These are phyloP conservation scores for Scatophagus argus DNA, from an alignment of 2,113 vertebrate species.

Conservation along the genomic window DNA sequence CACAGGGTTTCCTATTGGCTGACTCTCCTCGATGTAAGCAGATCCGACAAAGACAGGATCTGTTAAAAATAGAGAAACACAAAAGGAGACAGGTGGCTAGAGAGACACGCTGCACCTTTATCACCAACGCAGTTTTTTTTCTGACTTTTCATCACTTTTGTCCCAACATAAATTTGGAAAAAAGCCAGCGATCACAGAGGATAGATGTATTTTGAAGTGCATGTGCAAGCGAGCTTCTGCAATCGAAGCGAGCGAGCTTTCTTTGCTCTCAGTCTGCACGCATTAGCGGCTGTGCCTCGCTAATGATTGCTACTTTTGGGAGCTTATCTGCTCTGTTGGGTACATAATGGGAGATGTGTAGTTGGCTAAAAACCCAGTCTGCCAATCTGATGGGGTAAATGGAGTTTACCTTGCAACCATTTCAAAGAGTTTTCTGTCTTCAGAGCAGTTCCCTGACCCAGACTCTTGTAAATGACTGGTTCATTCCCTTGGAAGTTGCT, in stretches of 20 bases:
- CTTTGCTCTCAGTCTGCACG: conserved; percentile 47
- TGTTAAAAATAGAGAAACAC: conserved; percentile 63
- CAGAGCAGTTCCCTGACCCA: conserved; percentile 89
- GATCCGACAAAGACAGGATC: conserved; percentile 94
- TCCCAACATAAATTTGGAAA: neutral
- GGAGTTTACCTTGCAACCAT: conserved; percentile 94
- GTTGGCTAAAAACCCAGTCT: neutral
- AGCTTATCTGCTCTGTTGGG: conserved; percentile 54
- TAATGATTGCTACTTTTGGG: conserved; percentile 63
- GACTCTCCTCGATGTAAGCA: conserved; percentile 90
- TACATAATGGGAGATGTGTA: conserved; percentile 42
- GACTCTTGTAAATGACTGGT: conserved; percentile 94
- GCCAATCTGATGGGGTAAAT: conserved; percentile 15
- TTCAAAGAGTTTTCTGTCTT: conserved; percentile 98
- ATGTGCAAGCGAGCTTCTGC: conserved; percentile 40
- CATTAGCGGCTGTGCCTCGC: conserved; percentile 50
- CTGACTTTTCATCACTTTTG: neutral
- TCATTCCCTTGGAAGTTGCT: conserved; percentile 98
- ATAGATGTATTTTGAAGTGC: conserved; percentile 65
- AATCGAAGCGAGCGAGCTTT: conserved; percentile 45
- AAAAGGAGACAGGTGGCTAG: conserved; percentile 9
- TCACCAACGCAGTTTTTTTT: neutral
- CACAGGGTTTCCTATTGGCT: conserved; percentile 79
- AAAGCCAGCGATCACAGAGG: conserved; percentile 15
- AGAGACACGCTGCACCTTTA: conserved; percentile 3